These are phyloP conservation scores for Caloenas nicobarica DNA, from an alignment of 2,113 vertebrate genomes.

Conservation along the genomic window DNA sequence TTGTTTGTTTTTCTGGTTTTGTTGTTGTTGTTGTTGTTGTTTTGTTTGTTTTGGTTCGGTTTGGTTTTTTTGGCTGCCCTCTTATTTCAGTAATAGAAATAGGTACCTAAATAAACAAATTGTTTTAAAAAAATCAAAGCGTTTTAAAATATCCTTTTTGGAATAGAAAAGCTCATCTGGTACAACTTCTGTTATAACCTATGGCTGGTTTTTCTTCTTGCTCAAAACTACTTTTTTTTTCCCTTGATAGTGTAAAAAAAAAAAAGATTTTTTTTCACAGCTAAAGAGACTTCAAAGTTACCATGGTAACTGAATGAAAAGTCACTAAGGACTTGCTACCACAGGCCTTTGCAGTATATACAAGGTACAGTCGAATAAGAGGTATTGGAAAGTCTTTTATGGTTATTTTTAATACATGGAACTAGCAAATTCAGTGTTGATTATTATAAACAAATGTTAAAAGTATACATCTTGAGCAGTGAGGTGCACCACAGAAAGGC, in stretches of 20 bases:
- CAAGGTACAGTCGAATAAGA: background rate
- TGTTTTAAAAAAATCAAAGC: background rate
- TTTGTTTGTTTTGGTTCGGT: too few species aligned
- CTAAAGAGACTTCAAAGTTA: slow-evolving; percentile 48
- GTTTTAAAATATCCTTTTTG: background rate
- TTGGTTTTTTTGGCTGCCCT: background rate
- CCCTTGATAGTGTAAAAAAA: background rate
- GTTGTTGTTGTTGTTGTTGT: too few species aligned
- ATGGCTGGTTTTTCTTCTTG: background rate
- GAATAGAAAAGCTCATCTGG: background rate
- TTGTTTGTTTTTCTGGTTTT: background rate
- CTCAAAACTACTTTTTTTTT: background rate
- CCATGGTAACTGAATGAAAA: slow-evolving; percentile 57
- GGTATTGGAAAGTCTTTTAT: slow-evolving; percentile 13
- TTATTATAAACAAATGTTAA: background rate
- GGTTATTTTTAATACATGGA: background rate
- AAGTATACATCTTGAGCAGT: background rate
- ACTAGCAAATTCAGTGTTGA: background rate
- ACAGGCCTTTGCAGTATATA: slow-evolving; percentile 3
- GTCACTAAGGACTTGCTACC: slow-evolving; percentile 45
- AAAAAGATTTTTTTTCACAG: background rate
- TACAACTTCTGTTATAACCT: background rate
- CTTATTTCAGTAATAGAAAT: background rate
- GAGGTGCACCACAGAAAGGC: background rate
- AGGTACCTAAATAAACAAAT: background rate